These are phyloP conservation scores for Boulengeromyrus knoepffleri DNA, from an alignment of 2,113 vertebrate genomes.

Conservation along the genomic window DNA sequence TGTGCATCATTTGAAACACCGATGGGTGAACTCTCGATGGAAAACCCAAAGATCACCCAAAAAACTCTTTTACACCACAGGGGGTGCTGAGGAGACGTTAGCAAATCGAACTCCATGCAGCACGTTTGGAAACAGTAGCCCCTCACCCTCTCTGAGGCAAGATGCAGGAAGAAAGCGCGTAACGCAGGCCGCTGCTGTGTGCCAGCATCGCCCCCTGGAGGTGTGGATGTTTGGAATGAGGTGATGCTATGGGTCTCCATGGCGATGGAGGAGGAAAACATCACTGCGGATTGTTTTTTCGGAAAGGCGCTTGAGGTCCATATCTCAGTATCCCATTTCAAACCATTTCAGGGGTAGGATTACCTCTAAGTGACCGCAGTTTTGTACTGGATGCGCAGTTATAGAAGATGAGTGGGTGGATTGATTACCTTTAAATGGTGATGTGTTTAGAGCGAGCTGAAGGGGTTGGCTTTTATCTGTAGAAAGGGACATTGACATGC, in stretches of 20 bases:
- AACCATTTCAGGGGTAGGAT: neutral
- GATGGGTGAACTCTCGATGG: neutral
- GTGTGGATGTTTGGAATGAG: neutral
- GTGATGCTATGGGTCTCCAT: neutral
- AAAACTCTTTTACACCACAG: neutral
- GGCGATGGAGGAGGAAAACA: neutral
- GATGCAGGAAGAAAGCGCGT: neutral
- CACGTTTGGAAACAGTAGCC: neutral
- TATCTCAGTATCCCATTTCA: neutral
- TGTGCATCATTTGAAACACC: neutral
- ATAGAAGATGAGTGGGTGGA: neutral
- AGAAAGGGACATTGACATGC: neutral
- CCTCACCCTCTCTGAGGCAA: neutral
- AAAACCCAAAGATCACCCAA: neutral
- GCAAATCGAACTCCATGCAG: neutral
- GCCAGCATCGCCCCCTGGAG: neutral
- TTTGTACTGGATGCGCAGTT: neutral
- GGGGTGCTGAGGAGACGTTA: neutral
- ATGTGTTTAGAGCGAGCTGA: neutral
- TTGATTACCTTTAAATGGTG: neutral
- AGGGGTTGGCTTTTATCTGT: neutral
- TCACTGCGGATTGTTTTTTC: neutral
- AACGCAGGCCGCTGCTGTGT: neutral
- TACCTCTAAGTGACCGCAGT: neutral
- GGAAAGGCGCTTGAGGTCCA: neutral